These are phyloP conservation scores for Acanthisitta chloris DNA, from an alignment of 2,113 vertebrate genomes.

Conservation along the genomic window DNA sequence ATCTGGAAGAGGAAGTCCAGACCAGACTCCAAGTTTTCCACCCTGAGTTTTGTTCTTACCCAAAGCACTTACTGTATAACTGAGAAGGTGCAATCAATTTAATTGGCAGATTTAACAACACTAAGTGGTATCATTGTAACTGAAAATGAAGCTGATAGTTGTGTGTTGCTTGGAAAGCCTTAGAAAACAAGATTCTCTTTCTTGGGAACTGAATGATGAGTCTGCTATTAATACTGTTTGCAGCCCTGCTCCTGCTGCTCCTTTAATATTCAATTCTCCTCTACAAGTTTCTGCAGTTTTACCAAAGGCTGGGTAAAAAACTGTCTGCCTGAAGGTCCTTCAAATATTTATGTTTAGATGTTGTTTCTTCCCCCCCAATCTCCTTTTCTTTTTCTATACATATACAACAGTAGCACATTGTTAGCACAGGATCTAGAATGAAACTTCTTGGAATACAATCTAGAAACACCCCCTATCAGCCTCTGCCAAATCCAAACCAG, in stretches of 20 bases:
- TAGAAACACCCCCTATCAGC: fast-evolving
- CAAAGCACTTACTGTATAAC: background rate
- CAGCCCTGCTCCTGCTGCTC: background rate
- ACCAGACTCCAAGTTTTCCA: background rate
- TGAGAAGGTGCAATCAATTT: background rate
- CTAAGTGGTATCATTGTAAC: background rate
- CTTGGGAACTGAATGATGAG: background rate
- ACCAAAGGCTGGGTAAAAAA: background rate
- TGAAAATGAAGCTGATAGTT: background rate
- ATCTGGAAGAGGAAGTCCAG: background rate
- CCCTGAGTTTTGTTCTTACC: background rate
- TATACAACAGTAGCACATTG: background rate
- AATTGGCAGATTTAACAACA: background rate
- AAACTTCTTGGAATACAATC: background rate
- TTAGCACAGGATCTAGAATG: background rate
- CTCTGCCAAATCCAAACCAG: background rate
- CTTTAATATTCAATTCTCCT: background rate
- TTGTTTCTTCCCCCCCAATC: background rate
- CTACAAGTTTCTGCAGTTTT: background rate
- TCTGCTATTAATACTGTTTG: background rate
- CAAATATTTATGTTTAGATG: background rate
- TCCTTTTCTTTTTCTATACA: background rate
- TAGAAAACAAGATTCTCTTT: background rate
- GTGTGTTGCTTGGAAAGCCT: background rate
- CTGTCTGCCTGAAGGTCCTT: background rate